Evolutionary conservation across 2,113 vertebrate species (phyloP).

Genomic region (Nestor notabilis): DNA sequence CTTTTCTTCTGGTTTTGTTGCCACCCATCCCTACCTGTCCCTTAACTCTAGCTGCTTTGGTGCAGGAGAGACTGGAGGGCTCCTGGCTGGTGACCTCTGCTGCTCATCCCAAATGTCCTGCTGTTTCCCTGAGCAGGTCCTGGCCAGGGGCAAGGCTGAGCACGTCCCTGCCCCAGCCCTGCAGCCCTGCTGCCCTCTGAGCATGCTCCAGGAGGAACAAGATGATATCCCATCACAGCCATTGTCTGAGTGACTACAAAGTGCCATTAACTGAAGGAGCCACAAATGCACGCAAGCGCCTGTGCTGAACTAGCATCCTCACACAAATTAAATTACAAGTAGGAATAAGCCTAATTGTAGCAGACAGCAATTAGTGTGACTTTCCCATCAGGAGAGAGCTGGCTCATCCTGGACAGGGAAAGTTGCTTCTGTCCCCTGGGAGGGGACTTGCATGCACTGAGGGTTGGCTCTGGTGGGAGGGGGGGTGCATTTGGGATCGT

Average conservation of each 20-base stretch:
- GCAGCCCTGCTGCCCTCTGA: neutral
- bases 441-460: neutral
- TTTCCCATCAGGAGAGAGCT: neutral
- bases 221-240: neutral
- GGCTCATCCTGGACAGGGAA: neutral
- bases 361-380: neutral
- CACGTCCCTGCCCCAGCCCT: neutral
- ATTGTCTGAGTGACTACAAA: neutral
- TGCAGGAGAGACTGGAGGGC: neutral
- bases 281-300: neutral
- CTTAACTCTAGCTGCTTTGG: neutral
- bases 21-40: neutral
- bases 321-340: neutral
- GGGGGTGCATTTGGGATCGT: fast-evolving
- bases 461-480: neutral
- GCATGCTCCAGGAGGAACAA: fast-evolving
- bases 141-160: neutral
- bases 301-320: neutral
- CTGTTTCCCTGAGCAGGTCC: fast-evolving
- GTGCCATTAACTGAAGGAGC: neutral
- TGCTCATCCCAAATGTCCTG: neutral
- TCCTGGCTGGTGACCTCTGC: neutral
- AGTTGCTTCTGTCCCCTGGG: neutral
- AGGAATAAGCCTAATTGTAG: neutral
- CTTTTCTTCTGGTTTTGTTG: neutral